phyloP scores from a whole-genome alignment of 2,113 vertebrate species.

The Penelope pileata region DNA sequence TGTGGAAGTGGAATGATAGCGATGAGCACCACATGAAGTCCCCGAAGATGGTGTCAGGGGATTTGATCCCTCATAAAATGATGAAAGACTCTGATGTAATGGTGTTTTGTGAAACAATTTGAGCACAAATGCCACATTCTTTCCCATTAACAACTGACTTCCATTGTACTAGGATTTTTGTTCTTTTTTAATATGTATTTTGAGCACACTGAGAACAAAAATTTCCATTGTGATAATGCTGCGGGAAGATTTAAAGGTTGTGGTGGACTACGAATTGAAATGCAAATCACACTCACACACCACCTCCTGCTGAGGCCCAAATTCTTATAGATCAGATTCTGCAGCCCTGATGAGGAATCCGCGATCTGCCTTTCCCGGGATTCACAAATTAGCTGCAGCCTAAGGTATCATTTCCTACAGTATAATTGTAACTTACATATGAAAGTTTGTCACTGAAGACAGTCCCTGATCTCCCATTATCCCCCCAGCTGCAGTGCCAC shows the following conservation, averaged over 20 bases:
- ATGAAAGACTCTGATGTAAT: slow-evolving; percentile 46
- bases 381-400: slow-evolving; percentile 72
- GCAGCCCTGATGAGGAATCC: slow-evolving; percentile 72
- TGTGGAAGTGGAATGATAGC: neutral
- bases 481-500: slow-evolving; percentile 72
- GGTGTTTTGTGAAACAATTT: slow-evolving; percentile 23
- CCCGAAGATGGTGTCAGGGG: neutral
- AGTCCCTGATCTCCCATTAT: slow-evolving; percentile 71
- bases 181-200: slow-evolving; percentile 22
- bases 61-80: neutral
- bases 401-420: slow-evolving; percentile 72
- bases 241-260: slow-evolving; percentile 73
- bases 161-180: slow-evolving; percentile 24
- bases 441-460: slow-evolving; percentile 79
- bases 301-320: slow-evolving; percentile 74
- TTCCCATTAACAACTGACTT: slow-evolving; percentile 34
- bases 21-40: neutral
- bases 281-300: slow-evolving; percentile 75
- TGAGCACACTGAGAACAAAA: slow-evolving; percentile 43
- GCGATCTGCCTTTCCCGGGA: slow-evolving; percentile 65
- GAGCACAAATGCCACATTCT: neutral
- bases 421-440: slow-evolving; percentile 75
- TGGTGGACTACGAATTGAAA: slow-evolving; percentile 74
- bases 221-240: slow-evolving; percentile 60
- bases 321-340: slow-evolving; percentile 75